These are phyloP conservation scores for Solenopsis fugax DNA, from an alignment of 1,140 invertebrate genomes.

Conservation along the genomic window DNA sequence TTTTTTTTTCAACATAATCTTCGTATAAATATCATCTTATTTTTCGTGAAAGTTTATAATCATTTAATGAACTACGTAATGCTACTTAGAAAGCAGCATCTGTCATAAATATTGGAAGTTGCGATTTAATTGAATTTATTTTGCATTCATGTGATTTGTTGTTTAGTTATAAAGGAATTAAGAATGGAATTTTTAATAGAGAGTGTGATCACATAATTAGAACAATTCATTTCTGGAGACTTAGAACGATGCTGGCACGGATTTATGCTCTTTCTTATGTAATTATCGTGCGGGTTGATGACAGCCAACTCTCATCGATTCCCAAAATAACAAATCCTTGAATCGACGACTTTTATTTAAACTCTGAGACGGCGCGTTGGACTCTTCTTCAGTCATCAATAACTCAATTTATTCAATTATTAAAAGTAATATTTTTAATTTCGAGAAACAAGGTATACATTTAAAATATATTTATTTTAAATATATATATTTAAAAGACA, in stretches of 20 bases:
- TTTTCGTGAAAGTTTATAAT: not conserved
- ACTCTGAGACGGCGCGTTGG: conserved; percentile 10
- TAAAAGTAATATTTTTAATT: conserved; percentile 21
- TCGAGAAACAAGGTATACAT: not conserved
- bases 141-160: not conserved
- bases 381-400: not conserved
- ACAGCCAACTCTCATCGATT: conserved; percentile 75
- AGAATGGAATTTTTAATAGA: conserved; percentile 41
- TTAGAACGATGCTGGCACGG: conserved; percentile 68
- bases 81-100: not conserved
- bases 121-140: not conserved
- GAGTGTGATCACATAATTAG: conserved; percentile 23
- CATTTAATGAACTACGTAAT: not conserved
- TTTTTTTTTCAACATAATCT: not conserved
- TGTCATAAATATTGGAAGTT: conserved; percentile 25
- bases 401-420: not conserved
- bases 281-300: conserved; percentile 72
- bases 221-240: conserved; percentile 51
- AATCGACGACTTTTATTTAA: conserved; percentile 68
- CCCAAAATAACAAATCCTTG: conserved; percentile 77
- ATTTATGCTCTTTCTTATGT: conserved; percentile 72
- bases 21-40: not conserved
- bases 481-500: not conserved
- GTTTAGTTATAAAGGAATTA: conserved; percentile 15
- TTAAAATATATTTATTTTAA: not conserved